Evolutionary conservation across 1,140 invertebrate species (phyloP).

Genomic region (Lordiphosa mommai): DNA sequence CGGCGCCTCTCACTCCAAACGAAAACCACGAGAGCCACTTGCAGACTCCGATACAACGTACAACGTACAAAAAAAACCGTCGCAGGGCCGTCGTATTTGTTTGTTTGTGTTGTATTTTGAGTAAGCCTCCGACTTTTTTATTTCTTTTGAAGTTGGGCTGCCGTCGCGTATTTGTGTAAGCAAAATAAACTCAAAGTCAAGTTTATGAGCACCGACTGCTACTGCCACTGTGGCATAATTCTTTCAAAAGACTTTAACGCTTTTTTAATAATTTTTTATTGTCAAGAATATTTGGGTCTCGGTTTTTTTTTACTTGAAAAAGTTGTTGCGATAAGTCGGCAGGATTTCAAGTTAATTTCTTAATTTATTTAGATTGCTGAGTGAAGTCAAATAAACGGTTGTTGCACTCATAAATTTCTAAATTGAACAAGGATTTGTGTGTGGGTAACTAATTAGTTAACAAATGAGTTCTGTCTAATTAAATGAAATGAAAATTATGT

Average conservation of each 20-base stretch:
- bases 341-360: no score
- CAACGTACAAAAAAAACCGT: conserved; percentile 26
- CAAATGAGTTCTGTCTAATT: no score
- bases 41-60: conserved; percentile 11
- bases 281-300: no score
- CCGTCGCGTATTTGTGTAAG: conserved; percentile 26
- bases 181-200: conserved; percentile 40
- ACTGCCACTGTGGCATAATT: conserved; percentile 44
- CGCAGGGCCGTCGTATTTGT: conserved; percentile 33
- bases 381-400: no score
- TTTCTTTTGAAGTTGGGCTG: conserved; percentile 58
- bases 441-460: no score
- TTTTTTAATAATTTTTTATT: conserved; percentile 34
- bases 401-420: no score
- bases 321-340: no score
- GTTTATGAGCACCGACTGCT: conserved; percentile 37
- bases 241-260: conserved; percentile 66
- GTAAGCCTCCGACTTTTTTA: conserved; percentile 49
- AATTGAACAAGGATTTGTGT: no score
- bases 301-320: no score
- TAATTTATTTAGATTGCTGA: no score
- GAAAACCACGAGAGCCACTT: conserved; percentile 34
- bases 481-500: no score
- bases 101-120: conserved; percentile 48
- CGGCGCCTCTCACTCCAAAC: conserved; percentile 13